A percentile compares a stretch with the other conserved stretches of the same genome.
Conservation (phyloP, 2,888 invertebrate genomes). For the Dromius quadrimaculatus region DNA sequence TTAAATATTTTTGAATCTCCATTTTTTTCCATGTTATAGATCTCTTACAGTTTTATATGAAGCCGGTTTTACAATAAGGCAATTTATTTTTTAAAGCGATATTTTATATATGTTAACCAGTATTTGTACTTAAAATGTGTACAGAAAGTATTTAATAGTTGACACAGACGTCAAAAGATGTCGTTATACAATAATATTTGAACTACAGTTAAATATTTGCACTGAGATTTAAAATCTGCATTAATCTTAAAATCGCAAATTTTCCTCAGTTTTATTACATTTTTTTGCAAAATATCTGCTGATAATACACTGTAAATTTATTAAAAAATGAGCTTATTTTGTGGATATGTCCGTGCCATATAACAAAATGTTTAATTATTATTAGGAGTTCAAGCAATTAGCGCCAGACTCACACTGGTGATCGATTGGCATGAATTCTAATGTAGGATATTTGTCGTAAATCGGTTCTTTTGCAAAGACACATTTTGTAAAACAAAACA, state of each 20-base stretch:
- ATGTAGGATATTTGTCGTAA: slow-evolving; percentile 27
- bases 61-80: slow-evolving; percentile 46
- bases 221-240: slow-evolving; percentile 28
- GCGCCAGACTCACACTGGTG: slow-evolving; percentile 22
- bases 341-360: slow-evolving; percentile 41
- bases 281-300: slow-evolving; percentile 19
- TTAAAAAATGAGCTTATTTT: slow-evolving; percentile 42
- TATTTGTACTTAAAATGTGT: slow-evolving; percentile 48
- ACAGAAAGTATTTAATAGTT: slow-evolving; percentile 34
- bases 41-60: slow-evolving; percentile 42
- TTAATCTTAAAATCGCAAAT: slow-evolving; percentile 28
- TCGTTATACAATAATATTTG: slow-evolving; percentile 28
- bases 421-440: slow-evolving; percentile 23
- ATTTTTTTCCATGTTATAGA: slow-evolving; percentile 42
- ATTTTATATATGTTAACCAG: slow-evolving; percentile 51
- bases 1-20: slow-evolving; percentile 38
- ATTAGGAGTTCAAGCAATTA: slow-evolving; percentile 22
- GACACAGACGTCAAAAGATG: slow-evolving; percentile 13
- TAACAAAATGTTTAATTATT: slow-evolving; percentile 38
- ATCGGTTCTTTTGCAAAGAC: slow-evolving; percentile 32
- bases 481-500: slow-evolving; percentile 57
- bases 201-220: slow-evolving; percentile 31
- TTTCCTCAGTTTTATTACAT: slow-evolving; percentile 4
- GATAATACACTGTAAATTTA: slow-evolving; percentile 33
- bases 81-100: slow-evolving; percentile 50